These are phyloP conservation scores for Oasisia sp. DNA, from an alignment of 2,888 invertebrate genomes.

Conservation along the genomic window DNA sequence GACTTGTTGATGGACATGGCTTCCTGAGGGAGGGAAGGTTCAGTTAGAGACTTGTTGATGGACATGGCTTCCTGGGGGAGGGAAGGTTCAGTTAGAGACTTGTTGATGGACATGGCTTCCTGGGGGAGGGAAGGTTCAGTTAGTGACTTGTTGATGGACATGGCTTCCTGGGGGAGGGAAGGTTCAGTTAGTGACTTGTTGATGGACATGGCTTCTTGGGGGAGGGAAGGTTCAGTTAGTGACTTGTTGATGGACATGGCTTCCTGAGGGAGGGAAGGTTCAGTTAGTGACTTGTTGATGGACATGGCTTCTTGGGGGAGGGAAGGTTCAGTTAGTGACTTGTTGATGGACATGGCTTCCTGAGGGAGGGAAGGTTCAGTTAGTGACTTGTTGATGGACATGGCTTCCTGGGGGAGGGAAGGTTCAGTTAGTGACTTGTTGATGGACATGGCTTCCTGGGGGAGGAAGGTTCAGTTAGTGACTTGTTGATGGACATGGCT, in stretches of 20 bases:
- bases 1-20: constrained; percentile 71
- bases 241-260: constrained; percentile 71
- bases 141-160: constrained; percentile 70
- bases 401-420: constrained; percentile 66
- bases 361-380: constrained; percentile 37
- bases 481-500: constrained; percentile 71
- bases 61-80: constrained; percentile 68
- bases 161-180: constrained; percentile 66
- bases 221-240: constrained; percentile 45
- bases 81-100: constrained; percentile 62
- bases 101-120: constrained; percentile 71
- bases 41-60: constrained; percentile 69
- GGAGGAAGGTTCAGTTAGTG: constrained; percentile 49
- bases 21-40: constrained; percentile 58
- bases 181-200: constrained; percentile 66
- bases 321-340: constrained; percentile 62
- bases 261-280: constrained; percentile 58
- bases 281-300: constrained; percentile 69
- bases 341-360: constrained; percentile 71
- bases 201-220: constrained; percentile 69
- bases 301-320: constrained; percentile 68
- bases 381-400: constrained; percentile 70
- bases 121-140: constrained; percentile 37
- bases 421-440: constrained; percentile 66
- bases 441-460: constrained; percentile 69